Conservation (phyloP, 2,113 vertebrate species). For the Lota lota region DNA sequence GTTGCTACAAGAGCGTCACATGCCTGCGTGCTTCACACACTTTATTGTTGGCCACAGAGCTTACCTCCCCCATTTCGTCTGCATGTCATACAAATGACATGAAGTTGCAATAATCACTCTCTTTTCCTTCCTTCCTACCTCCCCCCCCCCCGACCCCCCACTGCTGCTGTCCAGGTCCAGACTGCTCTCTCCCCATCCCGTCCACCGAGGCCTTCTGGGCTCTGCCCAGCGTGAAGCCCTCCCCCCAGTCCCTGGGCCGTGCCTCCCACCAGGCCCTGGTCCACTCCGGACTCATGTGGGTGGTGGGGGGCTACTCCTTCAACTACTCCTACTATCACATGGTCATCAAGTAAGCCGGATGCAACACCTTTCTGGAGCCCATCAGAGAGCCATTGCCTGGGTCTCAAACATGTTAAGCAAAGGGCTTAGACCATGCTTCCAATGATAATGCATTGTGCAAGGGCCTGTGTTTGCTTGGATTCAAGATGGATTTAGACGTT, state of each 20-base stretch:
- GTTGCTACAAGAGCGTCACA: too few species aligned
- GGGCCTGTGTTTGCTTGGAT: too few species aligned
- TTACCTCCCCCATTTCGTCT: too few species aligned
- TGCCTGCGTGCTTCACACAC: too few species aligned
- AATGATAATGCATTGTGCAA: too few species aligned
- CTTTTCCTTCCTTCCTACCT: background rate
- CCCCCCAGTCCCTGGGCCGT: conserved; percentile 86
- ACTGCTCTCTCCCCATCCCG: conserved; percentile 90
- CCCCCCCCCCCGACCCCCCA: background rate
- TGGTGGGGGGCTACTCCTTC: conserved; percentile 91
- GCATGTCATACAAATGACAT: too few species aligned
- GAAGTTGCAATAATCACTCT: too few species aligned
- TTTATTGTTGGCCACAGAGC: too few species aligned
- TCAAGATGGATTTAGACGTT: too few species aligned
- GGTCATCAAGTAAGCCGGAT: conserved; percentile 85
- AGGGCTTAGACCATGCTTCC: too few species aligned
- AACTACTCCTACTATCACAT: conserved; percentile 95
- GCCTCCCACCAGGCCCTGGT: conserved; percentile 89
- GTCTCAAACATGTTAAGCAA: background rate
- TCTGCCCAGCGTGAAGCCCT: conserved; percentile 88
- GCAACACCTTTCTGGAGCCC: background rate
- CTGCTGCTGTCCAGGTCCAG: conserved; percentile 86
- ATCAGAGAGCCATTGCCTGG: background rate
- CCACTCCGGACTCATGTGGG: conserved; percentile 92
- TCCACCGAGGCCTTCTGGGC: conserved; percentile 92